phyloP scores from a whole-genome alignment of 2,113 vertebrate genomes.

The Myodes glareolus region DNA sequence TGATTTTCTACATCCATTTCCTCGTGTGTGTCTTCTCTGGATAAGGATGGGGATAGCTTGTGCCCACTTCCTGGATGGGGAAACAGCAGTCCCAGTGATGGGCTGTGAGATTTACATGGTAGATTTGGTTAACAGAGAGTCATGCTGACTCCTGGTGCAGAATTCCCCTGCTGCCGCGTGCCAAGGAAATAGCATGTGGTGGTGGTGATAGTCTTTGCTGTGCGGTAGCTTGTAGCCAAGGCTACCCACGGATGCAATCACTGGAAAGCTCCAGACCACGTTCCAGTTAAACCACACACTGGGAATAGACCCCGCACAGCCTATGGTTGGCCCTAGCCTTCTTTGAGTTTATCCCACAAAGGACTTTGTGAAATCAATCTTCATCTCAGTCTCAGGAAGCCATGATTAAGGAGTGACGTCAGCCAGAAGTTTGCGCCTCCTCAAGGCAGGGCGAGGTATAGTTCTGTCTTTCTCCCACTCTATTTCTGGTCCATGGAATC shows the following conservation, averaged over 20 bases:
- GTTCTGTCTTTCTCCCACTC: neutral
- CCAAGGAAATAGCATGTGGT: neutral
- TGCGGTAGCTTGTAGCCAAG: neutral
- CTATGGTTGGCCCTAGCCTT: neutral
- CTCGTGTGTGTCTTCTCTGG: neutral
- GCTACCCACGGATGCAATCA: neutral
- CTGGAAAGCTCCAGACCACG: neutral
- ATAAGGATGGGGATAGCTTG: neutral
- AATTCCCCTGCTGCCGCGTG: neutral
- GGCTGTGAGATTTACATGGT: neutral
- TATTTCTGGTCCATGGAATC: neutral
- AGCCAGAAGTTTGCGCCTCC: neutral
- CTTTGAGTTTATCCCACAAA: neutral
- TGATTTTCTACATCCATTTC: neutral
- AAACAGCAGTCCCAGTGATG: neutral
- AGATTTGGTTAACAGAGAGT: neutral
- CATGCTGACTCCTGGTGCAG: neutral
- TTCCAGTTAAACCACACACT: neutral
- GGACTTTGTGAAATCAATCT: neutral
- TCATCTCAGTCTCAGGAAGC: neutral
- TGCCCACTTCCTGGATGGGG: neutral
- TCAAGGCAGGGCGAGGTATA: neutral
- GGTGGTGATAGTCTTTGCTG: neutral
- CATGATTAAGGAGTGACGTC: neutral
- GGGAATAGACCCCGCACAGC: neutral